Evolutionary conservation across 2,888 invertebrate genomes (phyloP), one percentile per base, ranked within the genome.

Genomic region (Mimumesa dahlbomi): DNA sequence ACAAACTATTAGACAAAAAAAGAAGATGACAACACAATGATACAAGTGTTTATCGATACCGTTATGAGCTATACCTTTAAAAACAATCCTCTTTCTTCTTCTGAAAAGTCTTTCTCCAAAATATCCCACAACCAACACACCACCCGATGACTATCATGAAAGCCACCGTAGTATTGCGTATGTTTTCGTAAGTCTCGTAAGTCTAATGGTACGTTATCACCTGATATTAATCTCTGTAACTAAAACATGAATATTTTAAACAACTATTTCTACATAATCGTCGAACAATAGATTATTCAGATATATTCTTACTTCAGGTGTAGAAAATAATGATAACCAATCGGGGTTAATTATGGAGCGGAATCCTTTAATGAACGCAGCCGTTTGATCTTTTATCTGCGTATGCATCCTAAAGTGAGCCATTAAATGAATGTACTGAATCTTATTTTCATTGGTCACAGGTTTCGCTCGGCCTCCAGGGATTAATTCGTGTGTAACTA

Each of bases 111-210:
- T 82, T 96, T 94, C 83, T 97, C 96, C 73, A 99, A 91, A 83
- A 99, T 96, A 90, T 99, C 98, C 99, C 99, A 99, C 52, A 99
- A 92, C 99, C 99, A 99, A 87, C 96, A 95, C 50, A 99, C 96
- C 52, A 99, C 98, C 79, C 97, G 93, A 91, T 99, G 99, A 67
- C 97, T 97, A 92, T 97, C 97, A 90, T 99, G 99, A 91, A 99
- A 99, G 3, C 99, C 99, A 64, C 99, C 99, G 91, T 98, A 99
- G 91, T 99, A 99, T 90, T 98, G 98, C 7, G 98, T 98, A 91
- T 99, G 96, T 56, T 93, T 94, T 1, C 97, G 92, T 71, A 97
- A 90, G 90, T 97, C 97, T 77, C 93, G 93, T 78, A 98, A 90
- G 91, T 99, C 98, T 40, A 99, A 90, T 0, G 98, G 98, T 31